Conservation (phyloP, 2,888 invertebrate species). For the Drosophila colorata region DNA sequence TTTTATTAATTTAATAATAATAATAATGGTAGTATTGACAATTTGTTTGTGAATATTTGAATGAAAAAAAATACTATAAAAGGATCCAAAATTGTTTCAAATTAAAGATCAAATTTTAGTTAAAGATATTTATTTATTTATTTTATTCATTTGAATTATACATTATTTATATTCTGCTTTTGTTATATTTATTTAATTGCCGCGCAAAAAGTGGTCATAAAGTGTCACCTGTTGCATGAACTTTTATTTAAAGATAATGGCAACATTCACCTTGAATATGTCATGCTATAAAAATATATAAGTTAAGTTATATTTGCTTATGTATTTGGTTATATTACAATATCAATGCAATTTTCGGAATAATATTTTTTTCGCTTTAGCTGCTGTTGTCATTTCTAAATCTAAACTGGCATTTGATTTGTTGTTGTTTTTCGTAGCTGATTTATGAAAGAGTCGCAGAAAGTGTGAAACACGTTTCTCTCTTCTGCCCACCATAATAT, state of each 20-base stretch:
- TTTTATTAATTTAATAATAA: no score
- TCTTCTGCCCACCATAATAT: neutral
- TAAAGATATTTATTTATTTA: no score
- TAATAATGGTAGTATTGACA: neutral
- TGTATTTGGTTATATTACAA: slow-evolving; percentile 31
- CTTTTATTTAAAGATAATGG: slow-evolving; percentile 47
- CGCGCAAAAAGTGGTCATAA: slow-evolving; percentile 36
- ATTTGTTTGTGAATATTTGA: neutral
- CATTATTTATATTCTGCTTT: slow-evolving; percentile 3
- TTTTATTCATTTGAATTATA: slow-evolving; percentile 6
- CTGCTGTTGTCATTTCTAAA: slow-evolving; percentile 49
- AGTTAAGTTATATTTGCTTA: slow-evolving; percentile 4
- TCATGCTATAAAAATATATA: slow-evolving; percentile 35
- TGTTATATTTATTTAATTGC: neutral
- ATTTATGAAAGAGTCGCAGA: slow-evolving; percentile 24
- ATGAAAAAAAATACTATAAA: no score
- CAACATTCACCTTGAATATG: slow-evolving; percentile 59
- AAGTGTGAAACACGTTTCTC: slow-evolving; percentile 27
- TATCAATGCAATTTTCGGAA: slow-evolving; percentile 28
- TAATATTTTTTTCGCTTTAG: slow-evolving; percentile 10
- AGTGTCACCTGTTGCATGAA: slow-evolving; percentile 57
- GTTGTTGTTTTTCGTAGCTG: slow-evolving; percentile 15
- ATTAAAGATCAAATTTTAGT: no score
- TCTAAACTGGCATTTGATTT: slow-evolving; percentile 13
- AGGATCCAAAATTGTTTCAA: no score